Base-by-base conservation (phyloP, 35 echinoderm and acorn worm species). In the Nesometra sesokonis region DNA sequence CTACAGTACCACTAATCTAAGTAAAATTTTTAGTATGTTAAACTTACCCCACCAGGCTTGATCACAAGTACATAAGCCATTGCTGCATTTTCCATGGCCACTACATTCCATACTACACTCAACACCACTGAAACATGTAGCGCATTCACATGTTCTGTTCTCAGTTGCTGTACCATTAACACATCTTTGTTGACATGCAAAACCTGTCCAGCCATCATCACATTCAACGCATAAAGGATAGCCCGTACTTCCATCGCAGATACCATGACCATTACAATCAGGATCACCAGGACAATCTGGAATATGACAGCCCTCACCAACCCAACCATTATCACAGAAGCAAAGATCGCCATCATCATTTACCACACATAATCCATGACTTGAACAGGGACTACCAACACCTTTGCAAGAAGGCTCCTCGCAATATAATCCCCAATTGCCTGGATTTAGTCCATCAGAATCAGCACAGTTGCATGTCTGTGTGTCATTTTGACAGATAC, bases 1-100 rank as follows among this genome's bases (percentile, higher is more conserved):
- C n/a, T n/a, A n/a, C n/a, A n/a, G n/a, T n/a, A n/a, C n/a, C n/a
- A n/a, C n/a, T n/a, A n/a, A n/a, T n/a, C n/a, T n/a, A n/a, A n/a
- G n/a, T n/a, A n/a, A n/a, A n/a, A n/a, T n/a, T n/a, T n/a, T n/a
- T n/a, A n/a, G n/a, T n/a, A n/a, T n/a, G n/a, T 43, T 43, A 43
- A 3, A 92, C 94, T 90, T 57, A 97, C 94, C 94, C 94, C 94
- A 97, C 94, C 94, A 97, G 35, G 94, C 90, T 29, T 77, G 39
- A 21, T 93, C 94, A 93, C 94, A 97, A 27, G 37, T 31, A 88
- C 94, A 97, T 4, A 33, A 27, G 3, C 77, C 94, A 86, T 92
- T 80, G 17, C 33, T 27, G 82, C 94, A 97, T 33, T 29, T 57
- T n/a, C 94, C 94, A 88, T 97, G 90, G n/a, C 32, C 37, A 47